A percentile compares a stretch with the other conserved stretches of the same genome.
These are phyloP conservation scores for Lochmaea capreae DNA, from an alignment of 2,888 invertebrate genomes.

Conservation along the genomic window DNA sequence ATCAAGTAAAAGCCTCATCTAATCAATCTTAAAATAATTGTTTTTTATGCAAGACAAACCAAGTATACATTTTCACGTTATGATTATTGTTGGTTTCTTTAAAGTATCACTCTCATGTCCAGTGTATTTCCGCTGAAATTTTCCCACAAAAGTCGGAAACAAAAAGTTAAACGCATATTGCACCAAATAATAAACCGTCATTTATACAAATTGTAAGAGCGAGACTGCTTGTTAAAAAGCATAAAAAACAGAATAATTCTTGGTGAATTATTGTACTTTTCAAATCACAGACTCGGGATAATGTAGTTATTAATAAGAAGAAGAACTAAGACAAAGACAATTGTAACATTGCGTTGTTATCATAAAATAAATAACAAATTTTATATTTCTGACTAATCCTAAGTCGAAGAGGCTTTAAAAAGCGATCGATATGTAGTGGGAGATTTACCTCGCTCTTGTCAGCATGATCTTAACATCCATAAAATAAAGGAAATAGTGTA, in stretches of 20 bases:
- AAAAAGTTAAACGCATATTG: slow-evolving; percentile 47
- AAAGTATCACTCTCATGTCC: slow-evolving; percentile 41
- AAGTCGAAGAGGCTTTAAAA: no score
- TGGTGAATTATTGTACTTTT: slow-evolving; percentile 14
- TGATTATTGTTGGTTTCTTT: background rate
- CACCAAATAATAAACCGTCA: slow-evolving; percentile 45
- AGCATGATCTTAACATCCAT: no score
- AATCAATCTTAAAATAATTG: no score
- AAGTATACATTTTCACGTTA: background rate
- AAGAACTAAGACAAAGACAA: background rate
- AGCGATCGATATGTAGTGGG: no score
- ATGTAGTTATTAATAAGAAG: background rate
- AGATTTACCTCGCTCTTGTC: no score
- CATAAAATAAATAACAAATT: no score
- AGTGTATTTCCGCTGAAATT: slow-evolving; percentile 42
- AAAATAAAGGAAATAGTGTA: no score
- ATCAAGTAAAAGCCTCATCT: no score
- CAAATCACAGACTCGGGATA: background rate
- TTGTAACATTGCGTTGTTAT: background rate
- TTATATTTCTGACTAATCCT: no score
- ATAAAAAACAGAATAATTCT: slow-evolving; percentile 20
- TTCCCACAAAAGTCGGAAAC: slow-evolving; percentile 49
- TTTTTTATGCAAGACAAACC: background rate
- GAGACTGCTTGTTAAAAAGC: slow-evolving; percentile 24
- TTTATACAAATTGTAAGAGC: slow-evolving; percentile 34